These are phyloP conservation scores for Galeopterus variegatus DNA, from an alignment of 2,113 vertebrate genomes.

Conservation along the genomic window DNA sequence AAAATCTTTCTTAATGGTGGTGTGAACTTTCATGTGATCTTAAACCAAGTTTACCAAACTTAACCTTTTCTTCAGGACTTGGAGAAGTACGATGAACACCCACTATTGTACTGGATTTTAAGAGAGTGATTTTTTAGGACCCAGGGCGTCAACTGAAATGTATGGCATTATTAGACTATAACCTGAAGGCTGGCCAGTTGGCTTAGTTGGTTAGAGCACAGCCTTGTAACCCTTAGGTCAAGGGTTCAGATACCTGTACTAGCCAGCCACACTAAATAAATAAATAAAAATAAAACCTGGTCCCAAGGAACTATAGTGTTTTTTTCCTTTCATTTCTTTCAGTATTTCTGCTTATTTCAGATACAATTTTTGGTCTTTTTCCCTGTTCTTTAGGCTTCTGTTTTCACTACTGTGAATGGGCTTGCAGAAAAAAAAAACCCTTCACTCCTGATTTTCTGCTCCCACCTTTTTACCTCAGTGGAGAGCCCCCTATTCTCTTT, in stretches of 20 bases:
- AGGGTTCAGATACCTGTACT: no score
- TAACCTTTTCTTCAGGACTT: not conserved
- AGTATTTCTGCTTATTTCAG: slow-evolving; percentile 20
- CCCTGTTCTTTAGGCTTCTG: not conserved
- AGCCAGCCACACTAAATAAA: no score
- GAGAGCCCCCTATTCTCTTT: not conserved
- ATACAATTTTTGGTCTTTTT: not conserved
- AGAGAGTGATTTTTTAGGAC: not conserved
- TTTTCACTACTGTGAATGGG: not conserved
- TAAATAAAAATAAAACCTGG: no score
- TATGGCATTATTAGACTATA: not conserved
- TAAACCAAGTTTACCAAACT: not conserved
- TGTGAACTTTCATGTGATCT: not conserved
- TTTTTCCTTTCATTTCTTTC: slow-evolving; percentile 6
- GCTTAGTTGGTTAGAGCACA: no score
- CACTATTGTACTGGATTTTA: not conserved
- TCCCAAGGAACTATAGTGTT: not conserved
- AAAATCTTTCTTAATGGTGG: not conserved
- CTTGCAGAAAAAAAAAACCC: not conserved
- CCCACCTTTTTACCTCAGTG: not conserved
- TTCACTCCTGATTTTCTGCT: not conserved
- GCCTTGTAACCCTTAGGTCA: no score
- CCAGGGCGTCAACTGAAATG: not conserved
- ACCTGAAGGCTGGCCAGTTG: no score
- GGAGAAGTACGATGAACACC: not conserved